Conservation (phyloP, 2,888 invertebrate species). For the Aphidoletes aphidimyza region DNA sequence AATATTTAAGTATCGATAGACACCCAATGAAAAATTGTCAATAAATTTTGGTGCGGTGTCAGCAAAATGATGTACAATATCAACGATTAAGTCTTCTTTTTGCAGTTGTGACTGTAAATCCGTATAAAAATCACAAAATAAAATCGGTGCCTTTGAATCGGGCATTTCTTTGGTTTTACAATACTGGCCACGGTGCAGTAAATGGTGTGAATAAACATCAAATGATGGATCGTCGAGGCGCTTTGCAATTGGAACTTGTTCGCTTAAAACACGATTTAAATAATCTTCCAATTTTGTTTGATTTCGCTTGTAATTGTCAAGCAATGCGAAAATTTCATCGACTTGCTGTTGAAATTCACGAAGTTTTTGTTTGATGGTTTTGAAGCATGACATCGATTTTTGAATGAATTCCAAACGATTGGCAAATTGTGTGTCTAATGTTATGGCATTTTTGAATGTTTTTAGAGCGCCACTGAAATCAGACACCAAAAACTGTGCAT, state of each 20-base stretch:
- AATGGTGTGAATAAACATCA: slow-evolving; percentile 61
- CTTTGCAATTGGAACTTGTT: slow-evolving; percentile 60
- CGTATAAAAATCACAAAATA: slow-evolving; percentile 66
- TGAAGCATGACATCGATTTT: slow-evolving; percentile 57
- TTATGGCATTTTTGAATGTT: slow-evolving; percentile 63
- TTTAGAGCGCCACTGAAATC: slow-evolving; percentile 64
- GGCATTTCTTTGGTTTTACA: slow-evolving; percentile 64
- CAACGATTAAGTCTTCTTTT: slow-evolving; percentile 63
- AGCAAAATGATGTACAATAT: slow-evolving; percentile 57
- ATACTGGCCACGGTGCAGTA: slow-evolving; percentile 64
- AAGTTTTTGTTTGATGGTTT: slow-evolving; percentile 57
- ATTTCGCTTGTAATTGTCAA: slow-evolving; percentile 55
- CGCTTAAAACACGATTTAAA: slow-evolving; percentile 56
- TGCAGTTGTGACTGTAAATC: slow-evolving; percentile 66
- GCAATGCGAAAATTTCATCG: slow-evolving; percentile 55
- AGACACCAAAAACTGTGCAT: slow-evolving; percentile 63
- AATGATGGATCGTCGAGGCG: slow-evolving; percentile 59
- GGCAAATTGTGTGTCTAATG: slow-evolving; percentile 62
- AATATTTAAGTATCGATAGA: slow-evolving; percentile 61
- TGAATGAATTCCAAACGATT: slow-evolving; percentile 55
- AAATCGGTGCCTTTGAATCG: slow-evolving; percentile 63
- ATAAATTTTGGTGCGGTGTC: slow-evolving; percentile 47
- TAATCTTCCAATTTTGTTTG: slow-evolving; percentile 56
- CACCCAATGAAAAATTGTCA: slow-evolving; percentile 52
- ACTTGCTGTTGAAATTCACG: slow-evolving; percentile 56